Evolutionary conservation across 1,140 invertebrate genomes (phyloP), one percentile per base, ranked within the genome.

Genomic region (Trissolcus basalis): DNA sequence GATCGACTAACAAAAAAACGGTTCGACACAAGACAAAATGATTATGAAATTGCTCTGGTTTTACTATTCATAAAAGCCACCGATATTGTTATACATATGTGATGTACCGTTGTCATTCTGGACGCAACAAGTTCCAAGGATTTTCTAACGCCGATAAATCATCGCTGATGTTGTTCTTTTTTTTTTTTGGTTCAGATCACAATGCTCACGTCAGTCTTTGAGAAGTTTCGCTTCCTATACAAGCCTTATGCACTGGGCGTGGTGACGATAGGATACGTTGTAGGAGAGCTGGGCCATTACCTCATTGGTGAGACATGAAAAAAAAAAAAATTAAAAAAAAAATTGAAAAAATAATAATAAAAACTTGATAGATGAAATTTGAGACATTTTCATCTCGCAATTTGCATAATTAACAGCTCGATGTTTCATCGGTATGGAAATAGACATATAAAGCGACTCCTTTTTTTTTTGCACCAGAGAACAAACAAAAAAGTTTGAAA

Each of bases 251-350:
- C 93, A 16, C 85, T 96, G 70, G 93, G 90, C 3, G 86, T 96
- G 45, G 91, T 96, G 36, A 94, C 94, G 11, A 83, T 95, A 36
- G 94, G 94, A 69, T 96, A 96, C 83, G 92, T 96, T 9, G 86
- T 96, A 0, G 95, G 94, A 14, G 95, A 96, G 86, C 86, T 96
- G 51, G 94, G 95, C 5, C 95, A 96, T 87, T 96, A 95, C 87
- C 87, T 96, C 55, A 96, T 96, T 76, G 95, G 95, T 88, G 80
- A 88, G 85, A 80, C 7, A 1, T n/a, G 5, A 14, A 27, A 72
- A 65, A 73, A 60, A 72, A 16, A 13, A 19, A 1, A 27, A 35
- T 9, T n/a, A 16, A 15, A 27, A 27, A 27, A 27, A 27, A 27
- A 27, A 27, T 6, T 13, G n/a, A 44, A 14, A 44, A 44, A 27